Conservation (phyloP, 1,140 invertebrate genomes). For the Drosophila carrolli region DNA sequence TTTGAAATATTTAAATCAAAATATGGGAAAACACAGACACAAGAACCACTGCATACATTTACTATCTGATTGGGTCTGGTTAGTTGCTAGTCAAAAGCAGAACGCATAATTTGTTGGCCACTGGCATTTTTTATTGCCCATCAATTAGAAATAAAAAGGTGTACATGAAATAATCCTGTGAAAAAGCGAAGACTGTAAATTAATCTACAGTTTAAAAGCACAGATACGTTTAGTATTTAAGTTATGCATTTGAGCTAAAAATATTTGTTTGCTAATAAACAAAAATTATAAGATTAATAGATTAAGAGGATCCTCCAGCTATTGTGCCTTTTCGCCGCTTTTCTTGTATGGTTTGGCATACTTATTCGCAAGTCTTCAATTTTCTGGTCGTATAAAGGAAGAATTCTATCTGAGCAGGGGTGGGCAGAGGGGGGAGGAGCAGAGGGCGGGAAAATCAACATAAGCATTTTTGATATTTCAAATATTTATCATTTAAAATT, state of each 20-base stretch:
- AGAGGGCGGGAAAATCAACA: conserved; percentile 50
- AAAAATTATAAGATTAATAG: too few species aligned
- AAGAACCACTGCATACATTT: not conserved
- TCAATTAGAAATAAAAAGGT: too few species aligned
- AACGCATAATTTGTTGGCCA: too few species aligned
- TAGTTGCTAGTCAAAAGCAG: not conserved
- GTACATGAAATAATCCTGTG: too few species aligned
- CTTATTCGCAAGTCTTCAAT: not conserved
- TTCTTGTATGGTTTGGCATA: not conserved
- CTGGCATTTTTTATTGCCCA: too few species aligned
- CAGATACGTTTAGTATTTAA: too few species aligned
- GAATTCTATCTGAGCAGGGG: not conserved
- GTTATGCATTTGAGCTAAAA: too few species aligned
- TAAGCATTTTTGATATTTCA: conserved; percentile 58
- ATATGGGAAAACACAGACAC: not conserved
- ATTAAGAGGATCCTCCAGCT: not conserved
- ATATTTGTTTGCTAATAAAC: too few species aligned
- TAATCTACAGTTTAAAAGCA: too few species aligned
- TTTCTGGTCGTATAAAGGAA: not conserved
- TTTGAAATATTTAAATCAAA: not conserved
- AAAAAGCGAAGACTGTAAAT: too few species aligned
- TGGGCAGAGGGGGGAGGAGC: not conserved
- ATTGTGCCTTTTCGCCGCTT: not conserved
- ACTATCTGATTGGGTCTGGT: not conserved
- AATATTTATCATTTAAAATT: conserved; percentile 72